These are phyloP conservation scores for Phalloptychus januarius DNA, from an alignment of 2,797 vertebrate species.

Conservation along the genomic window DNA sequence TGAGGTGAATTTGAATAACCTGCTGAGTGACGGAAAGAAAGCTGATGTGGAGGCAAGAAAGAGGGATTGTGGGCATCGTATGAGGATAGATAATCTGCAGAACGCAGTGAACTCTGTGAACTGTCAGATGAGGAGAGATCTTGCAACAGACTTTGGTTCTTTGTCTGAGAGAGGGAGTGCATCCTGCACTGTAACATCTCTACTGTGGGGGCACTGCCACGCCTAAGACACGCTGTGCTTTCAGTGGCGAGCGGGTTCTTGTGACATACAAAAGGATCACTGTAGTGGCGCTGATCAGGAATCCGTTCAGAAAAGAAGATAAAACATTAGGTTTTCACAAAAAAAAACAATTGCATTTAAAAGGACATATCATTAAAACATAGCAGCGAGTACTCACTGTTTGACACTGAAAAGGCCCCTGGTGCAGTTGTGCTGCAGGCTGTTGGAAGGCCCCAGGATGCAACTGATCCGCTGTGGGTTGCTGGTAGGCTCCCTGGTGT, in stretches of 20 bases:
- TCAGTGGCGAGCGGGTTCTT: conserved; percentile 44
- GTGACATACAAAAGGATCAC: conserved; percentile 62
- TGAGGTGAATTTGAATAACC: conserved; percentile 51
- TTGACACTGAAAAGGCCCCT: conserved; percentile 69
- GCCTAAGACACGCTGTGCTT: conserved; percentile 50
- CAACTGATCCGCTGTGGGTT: conserved; percentile 58
- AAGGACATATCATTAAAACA: background rate
- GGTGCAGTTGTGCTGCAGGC: conserved; percentile 64
- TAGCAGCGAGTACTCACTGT: conserved; percentile 70
- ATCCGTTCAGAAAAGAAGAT: conserved; percentile 46
- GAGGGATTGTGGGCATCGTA: conserved; percentile 36
- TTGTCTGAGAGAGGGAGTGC: conserved; percentile 34
- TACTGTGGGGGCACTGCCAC: conserved; percentile 65
- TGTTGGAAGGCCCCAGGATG: conserved; percentile 63
- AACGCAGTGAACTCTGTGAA: conserved; percentile 25
- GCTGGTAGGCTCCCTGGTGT: conserved; percentile 68
- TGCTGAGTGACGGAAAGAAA: conserved; percentile 61
- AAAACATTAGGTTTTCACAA: conserved; percentile 33
- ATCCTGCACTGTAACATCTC: conserved; percentile 63
- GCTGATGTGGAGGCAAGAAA: conserved; percentile 24
- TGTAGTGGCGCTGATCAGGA: conserved; percentile 65
- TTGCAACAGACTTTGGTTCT: conserved; percentile 41
- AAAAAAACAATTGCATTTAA: conserved; percentile 9
- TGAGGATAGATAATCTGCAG: conserved; percentile 20
- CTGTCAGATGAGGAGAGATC: conserved; percentile 23